Conservation (phyloP, 1,140 invertebrate genomes). For the Rhyzopertha dominica region DNA sequence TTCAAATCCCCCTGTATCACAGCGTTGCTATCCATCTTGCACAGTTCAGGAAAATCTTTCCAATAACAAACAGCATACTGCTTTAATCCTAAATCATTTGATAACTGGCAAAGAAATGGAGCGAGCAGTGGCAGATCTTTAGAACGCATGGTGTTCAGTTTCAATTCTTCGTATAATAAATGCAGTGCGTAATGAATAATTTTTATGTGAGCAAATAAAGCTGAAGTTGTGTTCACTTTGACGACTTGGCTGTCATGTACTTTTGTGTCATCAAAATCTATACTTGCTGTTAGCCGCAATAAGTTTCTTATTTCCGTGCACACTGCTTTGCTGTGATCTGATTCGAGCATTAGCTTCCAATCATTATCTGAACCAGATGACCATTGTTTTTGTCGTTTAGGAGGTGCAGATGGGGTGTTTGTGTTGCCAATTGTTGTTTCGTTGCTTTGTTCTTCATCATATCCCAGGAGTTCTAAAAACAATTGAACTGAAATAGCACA, state of each 20-base stretch:
- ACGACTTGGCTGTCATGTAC: too few species aligned
- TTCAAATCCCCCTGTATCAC: slow-evolving; percentile 51
- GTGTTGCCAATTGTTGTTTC: slow-evolving; percentile 32
- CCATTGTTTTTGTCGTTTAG: slow-evolving; percentile 34
- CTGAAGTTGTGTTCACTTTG: slow-evolving; percentile 57
- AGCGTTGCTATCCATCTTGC: slow-evolving; percentile 48
- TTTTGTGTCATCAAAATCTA: too few species aligned
- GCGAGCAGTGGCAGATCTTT: slow-evolving; percentile 66
- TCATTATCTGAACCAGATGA: slow-evolving; percentile 62
- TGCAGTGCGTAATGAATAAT: slow-evolving; percentile 77
- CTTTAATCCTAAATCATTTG: slow-evolving; percentile 68
- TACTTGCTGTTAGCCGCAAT: not conserved
- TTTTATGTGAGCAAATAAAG: slow-evolving; percentile 70
- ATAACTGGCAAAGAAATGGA: slow-evolving; percentile 70
- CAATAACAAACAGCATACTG: slow-evolving; percentile 78
- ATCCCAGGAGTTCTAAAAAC: slow-evolving; percentile 39
- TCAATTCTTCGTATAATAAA: slow-evolving; percentile 87
- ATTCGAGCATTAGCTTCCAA: slow-evolving; percentile 69
- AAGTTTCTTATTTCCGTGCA: slow-evolving; percentile 1
- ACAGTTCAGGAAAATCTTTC: slow-evolving; percentile 72
- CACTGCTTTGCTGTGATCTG: slow-evolving; percentile 44
- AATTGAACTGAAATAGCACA: too few species aligned
- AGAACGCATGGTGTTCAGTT: slow-evolving; percentile 67
- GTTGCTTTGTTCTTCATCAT: slow-evolving; percentile 29
- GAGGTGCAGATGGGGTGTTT: slow-evolving; percentile 27